Evolutionary conservation across 2,113 vertebrate species (phyloP).

Genomic region (Aramus guarauna): DNA sequence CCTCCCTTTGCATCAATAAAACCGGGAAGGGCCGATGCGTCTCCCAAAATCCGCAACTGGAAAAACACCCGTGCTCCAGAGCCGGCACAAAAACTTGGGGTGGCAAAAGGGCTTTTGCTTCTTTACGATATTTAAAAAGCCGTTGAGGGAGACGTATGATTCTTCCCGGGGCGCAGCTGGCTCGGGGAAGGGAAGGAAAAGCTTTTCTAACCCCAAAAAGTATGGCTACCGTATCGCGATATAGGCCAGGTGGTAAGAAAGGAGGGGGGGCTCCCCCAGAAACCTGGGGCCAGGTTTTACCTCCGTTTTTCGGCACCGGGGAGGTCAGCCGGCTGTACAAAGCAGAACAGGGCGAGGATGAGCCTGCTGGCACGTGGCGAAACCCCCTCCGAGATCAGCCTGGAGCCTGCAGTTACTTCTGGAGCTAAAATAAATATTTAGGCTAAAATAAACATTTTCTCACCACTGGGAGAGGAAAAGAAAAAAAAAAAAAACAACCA

Average conservation of each 20-base stretch:
- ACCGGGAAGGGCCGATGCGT: accelerated
- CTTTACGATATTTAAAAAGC: background rate
- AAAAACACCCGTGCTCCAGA: accelerated
- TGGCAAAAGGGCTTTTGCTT: background rate
- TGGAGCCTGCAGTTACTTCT: background rate
- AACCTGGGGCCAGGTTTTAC: background rate
- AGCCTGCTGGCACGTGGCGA: accelerated
- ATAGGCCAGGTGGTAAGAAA: accelerated
- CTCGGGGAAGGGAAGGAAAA: background rate
- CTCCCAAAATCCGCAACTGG: background rate
- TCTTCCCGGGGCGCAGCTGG: background rate
- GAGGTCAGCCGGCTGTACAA: no score
- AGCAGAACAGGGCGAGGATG: background rate
- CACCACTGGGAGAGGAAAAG: background rate
- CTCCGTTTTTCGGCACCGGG: no score
- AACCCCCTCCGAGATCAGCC: background rate
- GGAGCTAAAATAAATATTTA: background rate
- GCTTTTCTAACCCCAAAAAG: background rate
- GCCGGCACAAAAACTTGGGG: accelerated
- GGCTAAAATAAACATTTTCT: background rate
- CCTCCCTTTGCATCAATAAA: accelerated
- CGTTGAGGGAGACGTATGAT: no score
- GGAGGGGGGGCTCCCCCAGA: background rate
- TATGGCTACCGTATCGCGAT: accelerated
- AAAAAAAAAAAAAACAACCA: background rate